Evolutionary conservation across 2,888 invertebrate genomes (phyloP), one percentile per base, ranked within the genome.

Genomic region (Cosmia pyralina): DNA sequence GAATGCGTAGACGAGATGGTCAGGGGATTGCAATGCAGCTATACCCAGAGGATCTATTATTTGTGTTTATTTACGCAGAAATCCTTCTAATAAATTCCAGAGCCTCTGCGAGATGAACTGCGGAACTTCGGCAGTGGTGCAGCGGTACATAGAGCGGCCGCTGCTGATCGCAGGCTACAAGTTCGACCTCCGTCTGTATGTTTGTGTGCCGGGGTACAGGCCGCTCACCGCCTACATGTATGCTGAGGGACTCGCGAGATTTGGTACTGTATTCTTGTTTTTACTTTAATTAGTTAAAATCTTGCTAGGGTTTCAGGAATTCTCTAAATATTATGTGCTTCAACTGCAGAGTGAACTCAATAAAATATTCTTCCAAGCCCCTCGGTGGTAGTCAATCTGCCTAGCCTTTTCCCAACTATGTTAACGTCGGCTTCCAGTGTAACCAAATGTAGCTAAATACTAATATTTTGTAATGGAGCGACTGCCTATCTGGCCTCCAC

Each of bases 101-200:
- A 97, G 97, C 91, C 94, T 98, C 34, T 98, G 98, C 82, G 98
- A 98, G 82, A 96, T 98, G 89, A 97, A 97, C 15, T 98, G 98
- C 91, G 98, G 98, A 82, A 97, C 97, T 72, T 97, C 97, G 69
- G 98, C 98, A 4, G 98, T 98, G 53, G 98, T 98, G 10, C 98
- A 98, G 92, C 96, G 97, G 79, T 98, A 98, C 93, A 97, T 98
- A 28, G 97, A 98, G 89, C 97, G 97, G 84, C 98, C 98, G 0
- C 94, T 98, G 69, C 96, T 98, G 19, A 97, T 99, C 82, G 98
- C 98, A 2, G 98, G 98, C 3, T 98, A 98, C 95, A 99, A 99
- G 94, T 99, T 99, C 94, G 99, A 99, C 94, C 96, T 99, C 53
- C 96, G 99, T 46, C 94, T 99, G 38, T 99, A 99, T 94, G 98